Base-by-base conservation (phyloP, 2,797 vertebrate species). In the Sebastes itinus region DNA sequence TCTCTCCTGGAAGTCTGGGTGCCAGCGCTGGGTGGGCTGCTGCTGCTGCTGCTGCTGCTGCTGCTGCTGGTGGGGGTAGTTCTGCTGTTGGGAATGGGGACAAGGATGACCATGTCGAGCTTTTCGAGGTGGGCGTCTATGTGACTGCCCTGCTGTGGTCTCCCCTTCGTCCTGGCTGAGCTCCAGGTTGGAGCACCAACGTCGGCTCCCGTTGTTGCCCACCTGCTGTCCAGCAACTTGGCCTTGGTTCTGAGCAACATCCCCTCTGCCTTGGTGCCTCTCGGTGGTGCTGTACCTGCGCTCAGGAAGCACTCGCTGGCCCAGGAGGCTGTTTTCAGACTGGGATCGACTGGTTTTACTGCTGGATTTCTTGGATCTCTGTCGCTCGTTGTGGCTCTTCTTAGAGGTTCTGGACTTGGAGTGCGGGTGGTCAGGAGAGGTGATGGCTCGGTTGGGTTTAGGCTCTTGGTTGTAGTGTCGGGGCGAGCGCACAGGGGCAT, bases 111-210 rank as follows among this genome's bases (percentile, higher is more conserved):
- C 68, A 0, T 90, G 87, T 22, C 88, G 88, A 5, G 79, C 61
- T 76, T 89, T 94, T 27, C 87, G 81, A 62, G 78, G 68, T 20
- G 72, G 69, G 10, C 92, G 86, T 77, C 75, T 89, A 1, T 87
- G 83, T 3, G 56, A 67, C 79, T 83, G 90, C 20, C 52, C 87
- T 28, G 80, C 22, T 4, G 61, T 78, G 64, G 61, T 46, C 73
- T 90, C 93, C 4, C 92, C 95, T 10, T 97, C 97, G 0, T 97
- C 95, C 23, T 96, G 96, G 86, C 96, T 96, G 70, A 98, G 96
- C 92, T 98, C 97, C 4, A 96, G 94, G 0, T 96, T 97, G 35
- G 97, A 98, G 82, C 91, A 95, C 96, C 96, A 97, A 72, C 92
- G 96, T 11, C 84, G 95, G 84, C 83, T 93, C 27, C 82, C 90